phyloP scores from a whole-genome alignment of 1,140 invertebrate species.

The Ceratina calcarata region DNA sequence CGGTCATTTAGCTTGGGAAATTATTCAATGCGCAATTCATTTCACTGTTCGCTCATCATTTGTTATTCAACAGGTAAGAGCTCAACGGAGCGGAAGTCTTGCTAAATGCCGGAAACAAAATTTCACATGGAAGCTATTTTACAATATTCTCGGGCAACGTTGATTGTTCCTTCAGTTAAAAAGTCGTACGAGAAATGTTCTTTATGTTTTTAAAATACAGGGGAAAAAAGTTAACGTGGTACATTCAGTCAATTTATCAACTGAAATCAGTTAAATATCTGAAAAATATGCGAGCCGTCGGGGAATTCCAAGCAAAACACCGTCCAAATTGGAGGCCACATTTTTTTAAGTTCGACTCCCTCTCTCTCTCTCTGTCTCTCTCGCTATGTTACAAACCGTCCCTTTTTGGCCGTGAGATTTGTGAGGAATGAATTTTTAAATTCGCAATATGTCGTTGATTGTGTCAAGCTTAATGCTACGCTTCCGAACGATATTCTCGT shows the following conservation, averaged over 20 bases:
- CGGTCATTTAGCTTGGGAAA: not conserved
- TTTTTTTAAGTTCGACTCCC: not conserved
- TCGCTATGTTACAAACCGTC: no score
- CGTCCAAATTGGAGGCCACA: not conserved
- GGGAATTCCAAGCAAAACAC: not conserved
- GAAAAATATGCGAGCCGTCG: not conserved
- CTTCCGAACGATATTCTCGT: constrained; percentile 22
- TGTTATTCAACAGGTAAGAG: no score
- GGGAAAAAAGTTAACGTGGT: no score
- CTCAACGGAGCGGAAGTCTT: no score
- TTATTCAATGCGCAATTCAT: not conserved
- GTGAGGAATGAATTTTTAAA: not conserved
- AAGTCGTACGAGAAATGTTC: not conserved
- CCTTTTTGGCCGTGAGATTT: not conserved
- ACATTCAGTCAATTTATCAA: not conserved
- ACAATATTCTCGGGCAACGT: no score
- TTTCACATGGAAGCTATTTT: no score
- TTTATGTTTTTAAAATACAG: not conserved
- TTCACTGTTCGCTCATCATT: no score
- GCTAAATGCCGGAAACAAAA: no score
- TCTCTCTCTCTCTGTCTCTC: not conserved
- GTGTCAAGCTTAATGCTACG: constrained; percentile 27
- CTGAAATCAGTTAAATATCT: not conserved
- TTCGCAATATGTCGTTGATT: not conserved
- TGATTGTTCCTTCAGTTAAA: no score